Evolutionary conservation across 1,140 invertebrate genomes (phyloP).

Genomic region (Bombus pyrosoma): DNA sequence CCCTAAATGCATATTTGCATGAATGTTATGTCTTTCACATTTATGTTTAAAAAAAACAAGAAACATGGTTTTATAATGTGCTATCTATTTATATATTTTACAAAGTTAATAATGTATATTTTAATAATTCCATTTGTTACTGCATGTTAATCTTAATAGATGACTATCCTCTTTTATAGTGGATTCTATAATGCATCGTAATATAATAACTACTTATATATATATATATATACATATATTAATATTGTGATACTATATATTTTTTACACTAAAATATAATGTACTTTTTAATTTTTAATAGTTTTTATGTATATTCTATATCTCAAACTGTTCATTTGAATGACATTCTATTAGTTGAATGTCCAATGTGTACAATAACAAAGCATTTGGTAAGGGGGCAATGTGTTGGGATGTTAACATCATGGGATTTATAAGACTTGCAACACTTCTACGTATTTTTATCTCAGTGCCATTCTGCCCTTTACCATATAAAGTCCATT

Average conservation of each 20-base stretch:
- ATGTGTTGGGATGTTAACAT: conserved; percentile 55
- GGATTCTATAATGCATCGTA: background rate
- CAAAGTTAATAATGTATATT: conserved; percentile 10
- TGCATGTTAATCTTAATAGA: conserved; percentile 1
- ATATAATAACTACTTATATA: conserved; percentile 5
- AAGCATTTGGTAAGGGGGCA: conserved; percentile 67
- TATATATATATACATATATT: background rate
- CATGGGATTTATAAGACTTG: conserved; percentile 65
- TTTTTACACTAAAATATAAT: conserved; percentile 8
- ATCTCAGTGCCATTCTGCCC: conserved; percentile 66
- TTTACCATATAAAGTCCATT: conserved; percentile 72
- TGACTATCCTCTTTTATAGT: background rate
- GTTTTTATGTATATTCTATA: conserved; percentile 26
- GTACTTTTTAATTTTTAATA: conserved; percentile 24
- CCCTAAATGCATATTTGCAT: conserved; percentile 39
- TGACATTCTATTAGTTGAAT: conserved; percentile 66
- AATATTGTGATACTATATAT: conserved; percentile 22
- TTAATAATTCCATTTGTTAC: background rate
- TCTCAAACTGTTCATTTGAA: conserved; percentile 22
- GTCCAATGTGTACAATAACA: conserved; percentile 62
- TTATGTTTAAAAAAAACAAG: background rate
- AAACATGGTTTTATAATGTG: background rate
- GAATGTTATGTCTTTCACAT: background rate
- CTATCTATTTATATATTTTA: conserved; percentile 29
- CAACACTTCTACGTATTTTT: conserved; percentile 69